A percentile compares a stretch with the other conserved stretches of the same genome.
phyloP scores from a whole-genome alignment of 1,140 invertebrate genomes.

The Apis florea region DNA sequence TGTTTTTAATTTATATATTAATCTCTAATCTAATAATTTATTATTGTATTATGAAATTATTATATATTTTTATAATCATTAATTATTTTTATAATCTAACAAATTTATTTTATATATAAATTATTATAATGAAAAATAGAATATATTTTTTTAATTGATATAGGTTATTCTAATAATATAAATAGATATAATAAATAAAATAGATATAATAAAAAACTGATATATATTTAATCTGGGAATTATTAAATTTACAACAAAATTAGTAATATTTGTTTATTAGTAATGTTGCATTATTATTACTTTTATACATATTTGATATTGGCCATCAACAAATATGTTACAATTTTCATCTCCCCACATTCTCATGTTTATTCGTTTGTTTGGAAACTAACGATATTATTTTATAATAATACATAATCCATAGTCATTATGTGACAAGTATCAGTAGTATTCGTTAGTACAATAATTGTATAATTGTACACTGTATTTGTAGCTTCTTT shows the following conservation, averaged over 20 bases:
- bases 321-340: slow-evolving; percentile 74
- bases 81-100: background rate
- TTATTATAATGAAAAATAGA: background rate
- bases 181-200: background rate
- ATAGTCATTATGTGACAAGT: slow-evolving; percentile 61
- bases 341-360: slow-evolving; percentile 60
- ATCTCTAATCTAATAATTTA: background rate
- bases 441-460: slow-evolving; percentile 57
- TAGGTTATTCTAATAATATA: background rate
- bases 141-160: too few species aligned
- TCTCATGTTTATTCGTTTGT: slow-evolving; percentile 55
- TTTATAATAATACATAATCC: slow-evolving; percentile 64
- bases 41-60: background rate
- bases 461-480: slow-evolving; percentile 66
- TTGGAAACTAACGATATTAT: slow-evolving; percentile 62
- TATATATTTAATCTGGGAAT: background rate
- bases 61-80: background rate
- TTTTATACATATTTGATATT: slow-evolving; percentile 75
- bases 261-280: slow-evolving; percentile 72
- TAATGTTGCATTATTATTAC: slow-evolving; percentile 71
- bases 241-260: slow-evolving; percentile 23
- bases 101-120: background rate
- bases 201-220: background rate
- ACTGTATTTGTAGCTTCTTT: slow-evolving; percentile 43
- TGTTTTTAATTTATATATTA: background rate